Conservation (phyloP, 2,888 invertebrate species). For the Lypha dubia region DNA sequence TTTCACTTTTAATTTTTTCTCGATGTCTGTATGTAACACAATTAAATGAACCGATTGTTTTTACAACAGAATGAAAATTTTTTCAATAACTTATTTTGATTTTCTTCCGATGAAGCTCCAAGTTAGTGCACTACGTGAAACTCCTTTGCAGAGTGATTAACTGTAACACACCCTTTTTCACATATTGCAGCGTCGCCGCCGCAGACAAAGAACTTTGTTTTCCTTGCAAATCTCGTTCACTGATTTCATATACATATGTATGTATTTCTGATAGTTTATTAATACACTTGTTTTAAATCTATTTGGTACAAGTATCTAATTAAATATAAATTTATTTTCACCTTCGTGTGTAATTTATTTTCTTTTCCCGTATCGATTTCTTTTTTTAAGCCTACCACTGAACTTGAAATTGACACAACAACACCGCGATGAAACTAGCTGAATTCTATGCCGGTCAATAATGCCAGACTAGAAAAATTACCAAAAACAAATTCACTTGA, state of each 20-base stretch:
- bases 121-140: conserved; percentile 42
- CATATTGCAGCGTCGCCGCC: conserved; percentile 61
- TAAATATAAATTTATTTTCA: conserved; percentile 65
- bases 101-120: conserved; percentile 11
- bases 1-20: conserved; percentile 23
- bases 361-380: conserved; percentile 62
- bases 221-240: conserved; percentile 12
- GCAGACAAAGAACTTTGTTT: conserved; percentile 70
- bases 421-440: conserved; percentile 46
- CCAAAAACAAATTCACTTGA: not conserved
- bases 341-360: conserved; percentile 65
- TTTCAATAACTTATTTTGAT: conserved; percentile 12
- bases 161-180: conserved; percentile 71
- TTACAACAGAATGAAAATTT: not conserved
- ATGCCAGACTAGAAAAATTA: conserved; percentile 20
- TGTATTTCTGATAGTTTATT: conserved; percentile 16
- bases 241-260: not conserved
- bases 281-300: conserved; percentile 32
- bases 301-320: conserved; percentile 38
- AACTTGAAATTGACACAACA: conserved; percentile 68
- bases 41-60: conserved; percentile 31
- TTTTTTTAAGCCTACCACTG: conserved; percentile 65
- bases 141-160: conserved; percentile 45
- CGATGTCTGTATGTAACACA: conserved; percentile 46
- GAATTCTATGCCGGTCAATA: conserved; percentile 59